Evolutionary conservation across 1,140 invertebrate species (phyloP), one percentile per base, ranked within the genome.

Genomic region (Tetragonula clypearis): DNA sequence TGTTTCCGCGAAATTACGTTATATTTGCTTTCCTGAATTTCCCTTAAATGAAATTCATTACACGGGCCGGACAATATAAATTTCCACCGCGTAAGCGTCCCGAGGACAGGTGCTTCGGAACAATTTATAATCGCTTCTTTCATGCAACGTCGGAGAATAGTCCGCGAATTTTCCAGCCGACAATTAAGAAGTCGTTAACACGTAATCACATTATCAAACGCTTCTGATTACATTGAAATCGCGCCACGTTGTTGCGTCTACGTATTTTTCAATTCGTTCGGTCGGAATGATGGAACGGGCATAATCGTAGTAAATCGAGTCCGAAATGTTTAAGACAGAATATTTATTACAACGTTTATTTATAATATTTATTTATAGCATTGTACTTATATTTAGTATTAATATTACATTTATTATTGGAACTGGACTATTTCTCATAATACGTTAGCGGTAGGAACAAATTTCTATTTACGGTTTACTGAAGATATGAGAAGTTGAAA

Each of bases 41-140:
- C 74, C 74, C 65, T 79, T 84, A 71, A 84, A 84, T 71, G 75
- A 84, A 84, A 84, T 71, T 79, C 58, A 84, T 84, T 71, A 69
- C 66, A 19, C 75, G 17, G 26, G 15, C 35, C 55, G 21, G 66
- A 35, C 82, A 23, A 55, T 82, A 84, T 79, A 49, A 79, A 84
- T 84, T 69, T 58, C 21, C 23, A 1, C 21, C 15, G 8, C 15
- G 49, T 41, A 56, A 60, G 23, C 58, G 23, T n/a, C 5, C 49
- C 65, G n/a, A 53, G 30, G 53, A 69, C 65, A 30, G 78, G 49
- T n/a, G 65, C 26, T 77, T 19, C 15, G 2, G 60, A 56, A 23
- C 78, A 69, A 79, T 79, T 69, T 69, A 69, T n/a, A 79, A 79
- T 69, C 53, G 62, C 41, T 55, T 21, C 19, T 79, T 79, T 65